Evolutionary conservation across 1,140 invertebrate species (phyloP), one percentile per base, ranked within the genome.

Genomic region (Spodoptera litura): DNA sequence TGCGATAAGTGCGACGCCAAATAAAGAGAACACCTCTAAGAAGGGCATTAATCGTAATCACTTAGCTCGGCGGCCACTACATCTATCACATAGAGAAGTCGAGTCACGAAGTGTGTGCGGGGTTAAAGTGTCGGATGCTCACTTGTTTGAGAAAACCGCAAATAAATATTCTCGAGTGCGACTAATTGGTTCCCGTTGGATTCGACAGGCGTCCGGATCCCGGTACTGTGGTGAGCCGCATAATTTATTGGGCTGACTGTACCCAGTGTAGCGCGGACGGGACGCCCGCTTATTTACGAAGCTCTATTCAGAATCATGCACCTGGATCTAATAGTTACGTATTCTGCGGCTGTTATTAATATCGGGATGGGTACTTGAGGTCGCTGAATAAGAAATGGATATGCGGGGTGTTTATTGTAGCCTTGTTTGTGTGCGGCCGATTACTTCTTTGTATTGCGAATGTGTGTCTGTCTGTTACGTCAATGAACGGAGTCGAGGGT

Each of bases 141-240:
- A 84, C 83, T 90, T 89, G 85, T 91, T 91, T 89, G 86, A 85
- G 86, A 86, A 87, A 87, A 89, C 87, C 90, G 87, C 91, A 93
- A 92, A 93, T 93, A 93, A 93, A 93, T 93, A 93, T 93, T 89
- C 87, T 85, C 79, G 88, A 87, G 84, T 84, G 83, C 83, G 89
- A 92, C 91, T 93, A 93, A 93, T 93, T 91, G 91, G 90, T 91
- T 91, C 88, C 88, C 89, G 88, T 87, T 90, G 88, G 89, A 90
- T 89, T 89, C 88, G 89, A 89, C 90, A 89, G 88, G 81, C 87
- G 87, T 86, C 85, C 81, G 86, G 86, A 85, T 84, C 86, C 79
- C 82, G 80, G 78, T 84, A 82, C 79, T 86, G 87, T 84, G 89
- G 91, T 86, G 81, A 71, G 78, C 91, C 90, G 81, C 90, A 87